Base-by-base conservation (phyloP, 2,113 vertebrate genomes). In the Bagarius yarrelli region DNA sequence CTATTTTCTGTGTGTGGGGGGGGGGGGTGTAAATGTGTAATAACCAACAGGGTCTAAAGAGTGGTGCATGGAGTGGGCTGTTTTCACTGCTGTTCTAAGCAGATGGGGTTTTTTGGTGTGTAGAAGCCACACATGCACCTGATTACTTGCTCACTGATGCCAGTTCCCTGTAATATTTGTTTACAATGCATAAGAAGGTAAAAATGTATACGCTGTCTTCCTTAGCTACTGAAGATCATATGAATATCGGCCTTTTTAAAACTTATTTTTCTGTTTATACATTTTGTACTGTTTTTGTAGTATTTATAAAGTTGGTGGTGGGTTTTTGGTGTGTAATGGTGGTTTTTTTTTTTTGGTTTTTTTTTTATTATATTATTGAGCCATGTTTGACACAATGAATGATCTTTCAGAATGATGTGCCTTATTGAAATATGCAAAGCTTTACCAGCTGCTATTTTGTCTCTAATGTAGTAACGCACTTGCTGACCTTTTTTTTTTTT, bases 51-150 rank as follows among this genome's bases (percentile, higher is more conserved):
- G 74, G 74, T 81, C 44, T 76, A 36, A 73, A 67, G 61, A 80
- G 50, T 73, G 44, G 64, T 82, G 77, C 64, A 59, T 71, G 73
- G 81, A 83, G 81, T 83, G 61, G 85, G 77, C 78, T 84, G 81
- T 85, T 81, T 83, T 86, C 84, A 85, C 91, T 93, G 92, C 92
- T 93, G 92, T 93, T 92, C 73, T 93, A 92, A 91, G 91, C 92
- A 92, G 91, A 87, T 84, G 69, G 81, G 82, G 73, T 74, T 85
- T 84, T 83, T 76, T 78, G 84, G 85, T 81, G 75, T 87, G 81
- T 73, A 63, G 13, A 61, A 78, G 77, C 78, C 80, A 78, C 84
- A 88, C 18, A 30, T 70, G 5, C 34, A 82, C 50, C 18, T 76
- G 76, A 55, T 64, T 71, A 66, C 21, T 83, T 60, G 36, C 55